Evolutionary conservation across 2,797 vertebrate genomes (phyloP).

Genomic region (Gobionotothen gibberifrons): DNA sequence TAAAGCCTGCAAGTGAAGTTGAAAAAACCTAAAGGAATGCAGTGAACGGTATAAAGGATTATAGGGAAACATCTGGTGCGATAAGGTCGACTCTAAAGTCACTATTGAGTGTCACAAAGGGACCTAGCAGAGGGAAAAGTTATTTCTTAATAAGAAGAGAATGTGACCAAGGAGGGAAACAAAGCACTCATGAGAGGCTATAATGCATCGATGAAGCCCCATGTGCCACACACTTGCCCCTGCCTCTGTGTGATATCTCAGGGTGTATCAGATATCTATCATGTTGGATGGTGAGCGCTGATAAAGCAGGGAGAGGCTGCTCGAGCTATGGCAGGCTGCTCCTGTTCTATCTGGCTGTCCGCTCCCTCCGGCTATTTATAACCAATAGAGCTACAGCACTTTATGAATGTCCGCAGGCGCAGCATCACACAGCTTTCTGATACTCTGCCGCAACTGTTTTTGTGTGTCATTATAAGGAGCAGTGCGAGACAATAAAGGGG

Average conservation of each 20-base stretch:
- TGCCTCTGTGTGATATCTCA: conserved; percentile 51
- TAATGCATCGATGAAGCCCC: conserved; percentile 4
- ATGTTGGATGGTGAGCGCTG: conserved; percentile 53
- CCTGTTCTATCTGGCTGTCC: conserved; percentile 54
- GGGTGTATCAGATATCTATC: conserved; percentile 68
- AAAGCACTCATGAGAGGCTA: conserved; percentile 4
- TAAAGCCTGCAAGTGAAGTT: background rate
- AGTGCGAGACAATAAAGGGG: conserved; percentile 28
- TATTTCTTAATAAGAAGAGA: too few species aligned
- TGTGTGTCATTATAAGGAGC: conserved; percentile 40
- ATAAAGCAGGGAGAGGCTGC: conserved; percentile 56
- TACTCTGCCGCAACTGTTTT: conserved; percentile 45
- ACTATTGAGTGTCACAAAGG: conserved; percentile 8
- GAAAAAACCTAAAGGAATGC: background rate
- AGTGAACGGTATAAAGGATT: background rate
- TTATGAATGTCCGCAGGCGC: conserved; percentile 79
- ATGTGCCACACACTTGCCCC: conserved; percentile 69
- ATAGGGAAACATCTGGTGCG: conserved; percentile 17
- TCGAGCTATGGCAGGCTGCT: conserved; percentile 52
- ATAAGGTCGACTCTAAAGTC: conserved; percentile 35
- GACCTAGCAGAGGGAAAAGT: background rate
- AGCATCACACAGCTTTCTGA: conserved; percentile 64
- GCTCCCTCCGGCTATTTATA: conserved; percentile 80
- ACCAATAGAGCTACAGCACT: conserved; percentile 75
- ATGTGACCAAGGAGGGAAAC: background rate